These are phyloP conservation scores for Propithecus deckenii DNA, from an alignment of 2,797 vertebrate genomes.

Conservation along the genomic window DNA sequence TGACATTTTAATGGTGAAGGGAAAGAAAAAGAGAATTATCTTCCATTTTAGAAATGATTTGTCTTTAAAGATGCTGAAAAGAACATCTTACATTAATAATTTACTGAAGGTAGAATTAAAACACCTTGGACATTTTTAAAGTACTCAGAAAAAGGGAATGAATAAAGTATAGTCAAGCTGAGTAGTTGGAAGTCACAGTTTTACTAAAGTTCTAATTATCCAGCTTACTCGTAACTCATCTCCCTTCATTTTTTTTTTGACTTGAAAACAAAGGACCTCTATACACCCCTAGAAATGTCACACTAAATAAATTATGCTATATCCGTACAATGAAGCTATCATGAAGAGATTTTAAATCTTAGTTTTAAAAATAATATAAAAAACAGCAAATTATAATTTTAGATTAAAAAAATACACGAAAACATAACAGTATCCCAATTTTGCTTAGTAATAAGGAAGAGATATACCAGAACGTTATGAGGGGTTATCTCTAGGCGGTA, in stretches of 20 bases:
- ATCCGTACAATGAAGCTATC: neutral
- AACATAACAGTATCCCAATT: neutral
- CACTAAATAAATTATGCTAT: neutral
- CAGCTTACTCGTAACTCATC: neutral
- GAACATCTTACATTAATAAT: neutral
- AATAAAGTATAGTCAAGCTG: neutral
- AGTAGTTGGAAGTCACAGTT: neutral
- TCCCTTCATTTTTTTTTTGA: neutral
- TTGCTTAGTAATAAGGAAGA: neutral
- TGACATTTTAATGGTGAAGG: neutral
- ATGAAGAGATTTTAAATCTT: neutral
- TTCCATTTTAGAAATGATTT: constrained; percentile 51
- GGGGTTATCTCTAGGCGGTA: neutral
- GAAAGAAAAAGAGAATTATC: neutral
- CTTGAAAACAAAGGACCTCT: neutral
- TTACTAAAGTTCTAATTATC: neutral
- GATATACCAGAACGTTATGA: neutral
- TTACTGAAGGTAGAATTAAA: constrained; percentile 17
- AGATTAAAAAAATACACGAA: neutral
- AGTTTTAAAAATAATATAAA: neutral
- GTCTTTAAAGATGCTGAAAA: constrained; percentile 37
- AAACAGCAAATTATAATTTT: neutral
- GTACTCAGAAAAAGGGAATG: neutral
- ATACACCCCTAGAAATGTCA: neutral
- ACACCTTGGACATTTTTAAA: neutral